These are phyloP conservation scores for Amphiprion ocellaris DNA, from an alignment of 2,113 vertebrate species.

Conservation along the genomic window DNA sequence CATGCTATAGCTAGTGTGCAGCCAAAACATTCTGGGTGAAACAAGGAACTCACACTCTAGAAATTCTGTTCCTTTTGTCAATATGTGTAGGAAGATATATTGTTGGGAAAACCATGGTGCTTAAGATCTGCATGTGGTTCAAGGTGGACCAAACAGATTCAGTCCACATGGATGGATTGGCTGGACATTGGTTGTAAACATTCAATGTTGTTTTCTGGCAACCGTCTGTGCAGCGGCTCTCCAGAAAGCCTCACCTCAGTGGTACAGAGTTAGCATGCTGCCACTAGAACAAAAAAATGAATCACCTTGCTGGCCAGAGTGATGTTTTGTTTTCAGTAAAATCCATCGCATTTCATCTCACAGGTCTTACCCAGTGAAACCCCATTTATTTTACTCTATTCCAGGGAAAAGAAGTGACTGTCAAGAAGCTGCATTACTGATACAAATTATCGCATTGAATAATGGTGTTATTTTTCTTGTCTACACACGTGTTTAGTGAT, in stretches of 20 bases:
- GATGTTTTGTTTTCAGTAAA: conserved; percentile 43
- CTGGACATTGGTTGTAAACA: conserved; percentile 71
- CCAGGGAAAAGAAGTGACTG: neutral
- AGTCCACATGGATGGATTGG: conserved; percentile 37
- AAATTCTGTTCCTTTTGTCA: neutral
- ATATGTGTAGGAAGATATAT: neutral
- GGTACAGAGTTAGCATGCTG: conserved; percentile 43
- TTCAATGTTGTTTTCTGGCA: conserved; percentile 60
- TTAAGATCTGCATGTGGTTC: conserved; percentile 13
- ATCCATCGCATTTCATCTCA: conserved; percentile 26
- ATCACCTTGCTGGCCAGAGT: conserved; percentile 17
- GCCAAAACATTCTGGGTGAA: too few relatives aligned
- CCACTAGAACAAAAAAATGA: conserved; percentile 42
- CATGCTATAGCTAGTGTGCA: too few relatives aligned
- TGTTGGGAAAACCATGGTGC: neutral
- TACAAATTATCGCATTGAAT: conserved; percentile 29
- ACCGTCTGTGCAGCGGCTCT: conserved; percentile 65
- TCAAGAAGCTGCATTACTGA: conserved; percentile 17
- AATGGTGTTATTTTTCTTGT: conserved; percentile 29
- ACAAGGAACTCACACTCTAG: too few relatives aligned
- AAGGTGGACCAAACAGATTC: conserved; percentile 26
- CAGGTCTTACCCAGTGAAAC: conserved; percentile 38
- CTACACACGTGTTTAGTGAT: conserved; percentile 27
- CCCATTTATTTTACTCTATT: conserved; percentile 30
- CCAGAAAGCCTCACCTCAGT: conserved; percentile 66